phyloP scores from a whole-genome alignment of 2,888 invertebrate genomes.

The Lathronympha strigana region DNA sequence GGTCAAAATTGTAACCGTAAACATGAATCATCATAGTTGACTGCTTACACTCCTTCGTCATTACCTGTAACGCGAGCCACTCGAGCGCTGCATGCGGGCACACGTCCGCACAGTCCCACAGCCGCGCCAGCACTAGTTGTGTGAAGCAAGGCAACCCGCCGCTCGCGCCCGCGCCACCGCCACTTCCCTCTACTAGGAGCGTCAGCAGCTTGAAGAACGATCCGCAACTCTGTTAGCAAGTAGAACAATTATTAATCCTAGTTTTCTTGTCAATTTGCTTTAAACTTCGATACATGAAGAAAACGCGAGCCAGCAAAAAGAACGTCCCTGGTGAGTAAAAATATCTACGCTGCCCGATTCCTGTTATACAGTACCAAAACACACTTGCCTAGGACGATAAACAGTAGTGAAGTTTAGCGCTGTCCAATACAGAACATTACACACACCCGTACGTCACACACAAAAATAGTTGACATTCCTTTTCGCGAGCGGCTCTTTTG shows the following conservation, averaged over 20 bases:
- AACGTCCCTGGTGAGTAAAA: too few relatives aligned
- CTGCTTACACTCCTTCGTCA: background rate
- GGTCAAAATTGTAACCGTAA: too few relatives aligned
- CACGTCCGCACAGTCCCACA: constrained; percentile 95
- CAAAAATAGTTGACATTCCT: background rate
- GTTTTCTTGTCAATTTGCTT: too few relatives aligned
- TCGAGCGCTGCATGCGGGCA: constrained; percentile 96
- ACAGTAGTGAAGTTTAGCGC: too few relatives aligned
- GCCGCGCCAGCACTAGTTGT: constrained; percentile 92
- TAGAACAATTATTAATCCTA: background rate
- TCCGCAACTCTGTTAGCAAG: constrained; percentile 87
- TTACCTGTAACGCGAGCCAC: constrained; percentile 93
- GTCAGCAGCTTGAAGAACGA: constrained; percentile 97
- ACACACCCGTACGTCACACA: too few relatives aligned
- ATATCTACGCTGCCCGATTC: too few relatives aligned
- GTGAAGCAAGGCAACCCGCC: constrained; percentile 96
- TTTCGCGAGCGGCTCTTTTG: too few relatives aligned
- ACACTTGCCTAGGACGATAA: too few relatives aligned
- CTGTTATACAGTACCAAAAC: too few relatives aligned
- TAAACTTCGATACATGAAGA: too few relatives aligned
- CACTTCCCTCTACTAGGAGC: constrained; percentile 92
- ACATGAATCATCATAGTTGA: background rate
- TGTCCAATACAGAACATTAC: too few relatives aligned
- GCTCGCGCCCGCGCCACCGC: constrained; percentile 77
- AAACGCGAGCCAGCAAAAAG: too few relatives aligned